Evolutionary conservation across 2,113 vertebrate species (phyloP).

Genomic region (Oceanites oceanicus): DNA sequence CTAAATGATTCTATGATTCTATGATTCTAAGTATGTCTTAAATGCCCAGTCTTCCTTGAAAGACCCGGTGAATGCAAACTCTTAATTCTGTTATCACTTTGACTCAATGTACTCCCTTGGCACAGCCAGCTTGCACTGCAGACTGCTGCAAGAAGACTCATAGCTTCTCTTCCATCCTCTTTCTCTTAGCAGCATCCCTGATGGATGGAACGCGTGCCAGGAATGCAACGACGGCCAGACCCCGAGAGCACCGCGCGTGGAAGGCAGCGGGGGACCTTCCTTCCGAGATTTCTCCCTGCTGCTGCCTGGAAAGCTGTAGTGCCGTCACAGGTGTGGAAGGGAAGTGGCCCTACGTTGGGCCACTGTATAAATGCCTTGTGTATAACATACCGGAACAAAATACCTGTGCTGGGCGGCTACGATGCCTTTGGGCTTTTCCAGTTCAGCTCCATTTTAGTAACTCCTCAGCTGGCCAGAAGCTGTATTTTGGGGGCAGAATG

Average conservation of each 20-base stretch:
- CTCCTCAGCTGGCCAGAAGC: background rate
- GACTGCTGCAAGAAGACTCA: background rate
- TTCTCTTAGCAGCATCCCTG: background rate
- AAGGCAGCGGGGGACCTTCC: background rate
- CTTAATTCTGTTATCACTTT: background rate
- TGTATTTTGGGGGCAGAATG: background rate
- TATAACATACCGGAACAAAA: background rate
- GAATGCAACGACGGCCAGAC: accelerated
- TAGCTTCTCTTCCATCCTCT: background rate
- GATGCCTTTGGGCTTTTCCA: background rate
- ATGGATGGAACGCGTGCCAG: background rate
- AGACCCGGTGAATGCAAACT: background rate
- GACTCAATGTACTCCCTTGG: background rate
- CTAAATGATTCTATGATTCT: too few relatives aligned
- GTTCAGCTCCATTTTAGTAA: background rate
- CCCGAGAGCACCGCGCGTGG: accelerated
- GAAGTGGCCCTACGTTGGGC: background rate
- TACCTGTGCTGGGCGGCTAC: background rate
- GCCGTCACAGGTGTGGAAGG: background rate
- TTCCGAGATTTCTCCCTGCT: background rate
- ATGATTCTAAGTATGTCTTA: background rate
- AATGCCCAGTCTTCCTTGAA: background rate
- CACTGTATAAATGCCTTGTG: background rate
- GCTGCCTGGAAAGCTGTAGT: background rate
- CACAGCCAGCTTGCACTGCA: background rate